Evolutionary conservation across 2,888 invertebrate species (phyloP).

Genomic region (Pachycephus smyrnensis): DNA sequence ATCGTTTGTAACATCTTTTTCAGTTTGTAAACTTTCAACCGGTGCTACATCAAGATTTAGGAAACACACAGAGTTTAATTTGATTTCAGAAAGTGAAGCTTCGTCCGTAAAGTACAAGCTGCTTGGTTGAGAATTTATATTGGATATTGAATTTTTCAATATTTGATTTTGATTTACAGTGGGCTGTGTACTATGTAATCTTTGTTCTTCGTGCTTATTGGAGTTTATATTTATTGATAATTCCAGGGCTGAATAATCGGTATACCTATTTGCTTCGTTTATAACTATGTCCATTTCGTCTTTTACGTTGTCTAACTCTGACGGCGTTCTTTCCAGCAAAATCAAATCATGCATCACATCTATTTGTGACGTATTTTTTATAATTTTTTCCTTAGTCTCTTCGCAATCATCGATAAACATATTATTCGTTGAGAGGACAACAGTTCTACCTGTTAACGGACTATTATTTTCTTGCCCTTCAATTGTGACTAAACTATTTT

Average conservation of each 20-base stretch:
- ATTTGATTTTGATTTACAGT: slow-evolving; percentile 4
- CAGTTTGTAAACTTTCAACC: background rate
- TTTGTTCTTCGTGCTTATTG: background rate
- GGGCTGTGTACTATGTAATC: background rate
- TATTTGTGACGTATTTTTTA: background rate
- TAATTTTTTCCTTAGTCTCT: background rate
- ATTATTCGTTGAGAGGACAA: slow-evolving; percentile 19
- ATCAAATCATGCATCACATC: background rate
- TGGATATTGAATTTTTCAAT: slow-evolving; percentile 26
- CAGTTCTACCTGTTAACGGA: slow-evolving; percentile 34
- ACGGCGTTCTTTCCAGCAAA: background rate
- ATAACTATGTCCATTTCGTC: background rate
- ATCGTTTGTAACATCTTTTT: background rate
- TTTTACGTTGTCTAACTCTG: background rate
- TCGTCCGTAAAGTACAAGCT: slow-evolving; percentile 42
- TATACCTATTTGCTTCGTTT: background rate
- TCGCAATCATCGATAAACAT: background rate
- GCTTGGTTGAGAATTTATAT: slow-evolving; percentile 34
- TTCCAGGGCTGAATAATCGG: background rate
- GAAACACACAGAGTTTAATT: slow-evolving; percentile 10
- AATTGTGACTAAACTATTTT: background rate
- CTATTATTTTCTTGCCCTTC: slow-evolving; percentile 16
- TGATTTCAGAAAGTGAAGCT: slow-evolving; percentile 26
- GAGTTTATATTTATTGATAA: background rate
- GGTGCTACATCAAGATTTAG: background rate